Evolutionary conservation across 2,113 vertebrate genomes (phyloP), one percentile per base, ranked within the genome.

Genomic region (Plecotus auritus): DNA sequence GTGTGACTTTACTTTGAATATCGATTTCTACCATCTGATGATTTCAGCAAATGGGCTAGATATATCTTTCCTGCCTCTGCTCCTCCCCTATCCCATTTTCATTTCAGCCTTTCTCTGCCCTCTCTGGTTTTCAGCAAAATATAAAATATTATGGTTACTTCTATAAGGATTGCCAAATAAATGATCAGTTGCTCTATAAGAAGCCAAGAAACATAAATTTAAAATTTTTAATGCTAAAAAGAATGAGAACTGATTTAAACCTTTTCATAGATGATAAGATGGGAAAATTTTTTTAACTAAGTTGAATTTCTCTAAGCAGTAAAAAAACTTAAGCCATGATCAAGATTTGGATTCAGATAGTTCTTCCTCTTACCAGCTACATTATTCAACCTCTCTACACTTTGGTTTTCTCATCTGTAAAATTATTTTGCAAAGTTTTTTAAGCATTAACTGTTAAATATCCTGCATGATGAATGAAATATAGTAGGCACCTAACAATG

Each of bases 121-220:
- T 40, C 74, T 94, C 37, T 61, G 23, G 69, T 56, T 91, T 80
- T 70, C 72, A 92, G 59, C 80, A 93, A 94, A 72, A 5, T 77
- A 11, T 73, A 70, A 85, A 87, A 86, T 73, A 28, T 45, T 42
- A 30, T 17, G 28, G 12, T 42, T 20, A 72, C 82, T 16, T 80
- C 59, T 90, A 42, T 42, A 37, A 23, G 89, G 77, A 61, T 76
- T 42, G 35, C 40, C 49, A 88, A 95, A 78, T 54, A 81, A 72
- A 32, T 69, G 42, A 49, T 81, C 56, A 47, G 22, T 70, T 26
- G 2, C 12, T 85, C 35, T 54, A 35, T 81, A 86, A 80, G 66
- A 7, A 77, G 5, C 13, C 32, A 76, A 84, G 45, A 76, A 67
- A 32, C 37, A 91, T 76, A 92, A 78, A 7, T 64, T 26, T 61